Base-by-base conservation (phyloP, 2,113 vertebrate species). In the Callionymus lyra region DNA sequence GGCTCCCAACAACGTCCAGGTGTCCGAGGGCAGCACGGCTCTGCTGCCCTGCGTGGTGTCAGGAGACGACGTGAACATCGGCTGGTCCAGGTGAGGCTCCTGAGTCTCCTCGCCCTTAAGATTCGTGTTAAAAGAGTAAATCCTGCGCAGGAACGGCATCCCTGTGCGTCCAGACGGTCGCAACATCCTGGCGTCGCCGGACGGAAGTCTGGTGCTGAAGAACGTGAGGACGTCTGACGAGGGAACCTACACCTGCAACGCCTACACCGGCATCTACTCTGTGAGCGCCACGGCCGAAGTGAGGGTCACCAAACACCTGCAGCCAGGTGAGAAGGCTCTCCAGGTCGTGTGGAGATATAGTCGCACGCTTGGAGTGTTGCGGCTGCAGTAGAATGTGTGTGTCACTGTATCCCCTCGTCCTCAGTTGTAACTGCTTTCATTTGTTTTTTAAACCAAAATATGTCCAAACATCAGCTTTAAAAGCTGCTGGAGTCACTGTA, bases 211-310 rank as follows among this genome's bases (percentile, higher is more conserved):
- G 67, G 56, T 89, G 17, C 77, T 99, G 27, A 85, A 85, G 27
- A 84, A 86, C 0, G 80, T 89, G 6, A 85, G 54, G 55, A 48
- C 69, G 12, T 49, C 59, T 3, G 92, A 99, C 0, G 90, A 92
- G 64, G 95, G 95, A 1, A 88, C 88, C 2, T 99, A 99, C 59
- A 97, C 89, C 0, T 98, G 95, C 65, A 99, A 88, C 0, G 93
- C 90, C 6, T 98, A 93, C 77, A 90, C 86, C 0, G 90, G 90
- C 16, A 91, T 83, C 54, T 88, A 82, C 68, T 90, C 93, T 0
- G 88, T 89, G 70, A 97, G 95, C 15, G 92, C 92, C 65, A 89
- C 85, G 44, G 91, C 94, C 0, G 89, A 97, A 53, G 77, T 99
- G 21, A 86, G 79, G 34, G 72, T 99, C 72, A 65, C 55, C 33